Conservation (phyloP, 2,888 invertebrate species). For the Apamea sordens region DNA sequence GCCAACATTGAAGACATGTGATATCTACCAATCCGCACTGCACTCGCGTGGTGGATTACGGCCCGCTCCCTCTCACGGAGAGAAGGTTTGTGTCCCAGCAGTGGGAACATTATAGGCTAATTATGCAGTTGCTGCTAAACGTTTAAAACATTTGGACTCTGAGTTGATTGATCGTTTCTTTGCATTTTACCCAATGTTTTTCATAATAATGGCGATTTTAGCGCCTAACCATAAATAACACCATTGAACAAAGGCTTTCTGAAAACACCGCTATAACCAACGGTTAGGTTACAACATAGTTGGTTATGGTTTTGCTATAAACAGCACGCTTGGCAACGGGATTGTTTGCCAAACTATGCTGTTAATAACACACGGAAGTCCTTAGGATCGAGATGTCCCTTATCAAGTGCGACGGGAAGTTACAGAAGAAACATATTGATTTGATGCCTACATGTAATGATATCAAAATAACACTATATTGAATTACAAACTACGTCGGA, state of each 20-base stretch:
- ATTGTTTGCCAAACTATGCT: constrained; percentile 15
- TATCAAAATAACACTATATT: not conserved
- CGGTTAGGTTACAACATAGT: constrained; percentile 9
- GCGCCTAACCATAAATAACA: constrained; percentile 1
- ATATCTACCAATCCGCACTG: too few species aligned
- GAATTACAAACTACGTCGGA: constrained; percentile 16
- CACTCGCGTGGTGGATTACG: too few species aligned
- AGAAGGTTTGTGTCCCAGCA: too few species aligned
- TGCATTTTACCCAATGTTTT: not conserved
- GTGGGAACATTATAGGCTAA: not conserved
- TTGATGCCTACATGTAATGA: not conserved
- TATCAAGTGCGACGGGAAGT: not conserved
- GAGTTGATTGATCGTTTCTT: not conserved
- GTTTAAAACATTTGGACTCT: not conserved
- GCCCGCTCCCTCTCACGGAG: too few species aligned
- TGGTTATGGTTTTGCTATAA: constrained; percentile 25
- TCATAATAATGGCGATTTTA: constrained; percentile 1
- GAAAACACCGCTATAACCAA: constrained; percentile 31
- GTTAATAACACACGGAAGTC: not conserved
- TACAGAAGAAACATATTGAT: not conserved
- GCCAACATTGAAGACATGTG: too few species aligned
- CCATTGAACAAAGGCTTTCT: constrained; percentile 16
- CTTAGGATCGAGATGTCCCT: not conserved
- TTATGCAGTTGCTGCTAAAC: not conserved
- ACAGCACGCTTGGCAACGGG: not conserved